Evolutionary conservation across 2,888 invertebrate genomes (phyloP).

Genomic region (Antitype chi): DNA sequence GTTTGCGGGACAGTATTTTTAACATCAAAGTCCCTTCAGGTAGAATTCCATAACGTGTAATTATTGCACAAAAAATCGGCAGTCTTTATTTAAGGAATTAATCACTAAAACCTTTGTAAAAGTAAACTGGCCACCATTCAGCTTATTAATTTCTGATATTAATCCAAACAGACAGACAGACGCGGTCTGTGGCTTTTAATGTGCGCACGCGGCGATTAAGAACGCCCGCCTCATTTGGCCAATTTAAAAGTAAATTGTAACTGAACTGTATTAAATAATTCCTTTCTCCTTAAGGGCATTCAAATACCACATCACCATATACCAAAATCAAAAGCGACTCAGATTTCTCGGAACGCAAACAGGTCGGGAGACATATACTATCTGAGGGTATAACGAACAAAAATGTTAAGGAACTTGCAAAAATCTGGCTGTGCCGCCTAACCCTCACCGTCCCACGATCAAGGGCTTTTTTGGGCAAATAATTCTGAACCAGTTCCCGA

Average conservation of each 20-base stretch:
- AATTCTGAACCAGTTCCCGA: conserved; percentile 84
- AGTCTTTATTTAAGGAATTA: conserved; percentile 18
- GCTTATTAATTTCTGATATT: conserved; percentile 47
- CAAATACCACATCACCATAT: conserved; percentile 59
- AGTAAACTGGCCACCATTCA: conserved; percentile 12
- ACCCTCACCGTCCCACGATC: conserved; percentile 70
- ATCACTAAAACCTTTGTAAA: conserved; percentile 16
- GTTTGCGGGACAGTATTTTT: conserved; percentile 13
- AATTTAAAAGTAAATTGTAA: conserved; percentile 63
- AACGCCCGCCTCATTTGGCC: conserved; percentile 43
- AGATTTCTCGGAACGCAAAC: conserved; percentile 52
- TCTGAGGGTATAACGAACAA: conserved; percentile 63
- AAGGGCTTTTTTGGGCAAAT: conserved; percentile 87
- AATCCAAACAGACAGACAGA: conserved; percentile 54
- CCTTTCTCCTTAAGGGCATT: conserved; percentile 54
- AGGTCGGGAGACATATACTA: conserved; percentile 53
- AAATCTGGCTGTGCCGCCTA: conserved; percentile 71
- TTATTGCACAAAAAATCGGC: conserved; percentile 8
- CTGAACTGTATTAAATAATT: conserved; percentile 62
- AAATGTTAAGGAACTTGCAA: conserved; percentile 73
- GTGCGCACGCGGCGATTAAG: conserved; percentile 41
- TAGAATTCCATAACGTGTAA: not conserved
- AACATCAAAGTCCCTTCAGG: not conserved
- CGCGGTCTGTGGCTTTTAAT: conserved; percentile 23
- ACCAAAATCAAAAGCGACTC: conserved; percentile 57